Evolutionary conservation across 2,113 vertebrate genomes (phyloP), one percentile per base, ranked within the genome.

Genomic region (Stegostoma tigrinum): DNA sequence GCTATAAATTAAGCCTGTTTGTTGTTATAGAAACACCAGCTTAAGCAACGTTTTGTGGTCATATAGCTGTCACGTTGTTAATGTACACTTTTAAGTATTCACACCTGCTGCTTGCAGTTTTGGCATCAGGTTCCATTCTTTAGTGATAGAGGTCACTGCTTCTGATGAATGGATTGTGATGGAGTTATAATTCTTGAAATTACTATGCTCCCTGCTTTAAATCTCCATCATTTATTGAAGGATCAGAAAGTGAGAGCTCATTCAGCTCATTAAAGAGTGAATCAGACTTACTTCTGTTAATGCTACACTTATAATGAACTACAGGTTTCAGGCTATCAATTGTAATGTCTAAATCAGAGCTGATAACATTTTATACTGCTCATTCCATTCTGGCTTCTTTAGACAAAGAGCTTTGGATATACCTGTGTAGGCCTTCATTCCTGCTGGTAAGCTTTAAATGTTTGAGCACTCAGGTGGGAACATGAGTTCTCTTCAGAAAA

Each of bases 141-240:
- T 45, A 94, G 64, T 68, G 91, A 42, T 42, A 68, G n/a, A 94
- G 64, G 64, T 94, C 66, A 94, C 91, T 94, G 91, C 91, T 94
- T 67, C 66, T 68, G 91, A 94, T 45, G 61, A 45, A 94, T 70
- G 19, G 38, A 70, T 68, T 45, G 91, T 68, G 91, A 94, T 94
- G 64, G 66, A 23, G 17, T 93, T 66, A 67, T 34, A 93, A 66
- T 93, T 93, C 66, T 66, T 17, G 38, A 93, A 64, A 67, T 93
- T 66, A n/a, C n/a, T 67, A 23, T n/a, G 90, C 34, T 67, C 90
- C 52, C 34, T 93, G 55, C 52, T 30, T 93, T 38, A 66, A 93
- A 38, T 17, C 61, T 61, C n/a, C 2, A 17, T 38, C 61, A 64
- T 67, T 87, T 48, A 87, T 10, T 64, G 12, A 64, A 38, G 34